Percentiles rank a stretch among this genome's conserved stretches.
Evolutionary conservation across 1,140 invertebrate species (phyloP).

Genomic region (Leptinotarsa lineolata): DNA sequence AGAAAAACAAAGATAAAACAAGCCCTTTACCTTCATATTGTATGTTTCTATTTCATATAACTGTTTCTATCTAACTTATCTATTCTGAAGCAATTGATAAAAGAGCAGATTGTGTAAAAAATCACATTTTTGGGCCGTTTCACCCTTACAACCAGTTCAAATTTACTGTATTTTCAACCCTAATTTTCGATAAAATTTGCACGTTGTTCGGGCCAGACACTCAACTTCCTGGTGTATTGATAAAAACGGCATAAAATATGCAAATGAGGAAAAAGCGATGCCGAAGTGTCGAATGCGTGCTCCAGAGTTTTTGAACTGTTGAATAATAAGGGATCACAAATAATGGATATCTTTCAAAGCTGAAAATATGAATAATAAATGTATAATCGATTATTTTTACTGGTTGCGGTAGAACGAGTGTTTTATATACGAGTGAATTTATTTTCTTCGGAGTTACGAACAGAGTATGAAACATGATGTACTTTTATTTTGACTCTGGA

Average conservation of each 20-base stretch:
- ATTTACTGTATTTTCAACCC: not conserved
- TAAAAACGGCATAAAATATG: slow-evolving; percentile 14
- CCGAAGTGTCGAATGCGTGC: slow-evolving; percentile 14
- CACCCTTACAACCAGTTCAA: not conserved
- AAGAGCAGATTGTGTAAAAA: not conserved
- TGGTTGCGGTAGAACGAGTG: not conserved
- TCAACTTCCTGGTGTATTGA: slow-evolving; percentile 1
- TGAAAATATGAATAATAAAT: slow-evolving; percentile 19
- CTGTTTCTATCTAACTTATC: too few species aligned
- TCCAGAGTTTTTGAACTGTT: not conserved
- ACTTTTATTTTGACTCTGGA: too few species aligned
- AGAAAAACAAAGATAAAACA: too few species aligned
- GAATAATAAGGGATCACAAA: slow-evolving; percentile 16
- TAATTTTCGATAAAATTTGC: slow-evolving; percentile 12
- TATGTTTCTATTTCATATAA: too few species aligned
- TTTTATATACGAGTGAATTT: not conserved
- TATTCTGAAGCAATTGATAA: too few species aligned
- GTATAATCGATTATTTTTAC: not conserved
- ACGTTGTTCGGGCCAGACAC: not conserved
- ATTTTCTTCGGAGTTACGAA: too few species aligned
- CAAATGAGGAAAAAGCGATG: slow-evolving; percentile 4
- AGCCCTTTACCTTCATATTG: too few species aligned
- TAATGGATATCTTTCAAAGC: slow-evolving; percentile 14
- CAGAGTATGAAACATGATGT: too few species aligned
- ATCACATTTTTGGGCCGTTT: not conserved